phyloP scores from a whole-genome alignment of 2,888 invertebrate species.

The Flexamia atlantica region DNA sequence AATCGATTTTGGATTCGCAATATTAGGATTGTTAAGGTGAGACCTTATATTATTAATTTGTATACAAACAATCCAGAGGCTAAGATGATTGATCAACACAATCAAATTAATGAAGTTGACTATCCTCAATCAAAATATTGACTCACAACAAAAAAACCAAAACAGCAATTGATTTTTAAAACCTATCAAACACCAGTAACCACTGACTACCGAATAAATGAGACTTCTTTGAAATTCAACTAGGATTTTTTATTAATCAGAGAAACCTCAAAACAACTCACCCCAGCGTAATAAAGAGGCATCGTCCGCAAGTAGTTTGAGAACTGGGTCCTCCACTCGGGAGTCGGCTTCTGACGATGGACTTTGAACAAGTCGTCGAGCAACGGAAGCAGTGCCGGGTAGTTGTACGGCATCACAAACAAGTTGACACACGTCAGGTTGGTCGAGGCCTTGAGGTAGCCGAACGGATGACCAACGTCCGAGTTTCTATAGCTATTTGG shows the following conservation, averaged over 20 bases:
- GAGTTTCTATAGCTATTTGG: slow-evolving; percentile 93
- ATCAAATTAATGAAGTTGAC: too few species aligned
- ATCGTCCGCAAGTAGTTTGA: slow-evolving; percentile 97
- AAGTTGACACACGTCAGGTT: slow-evolving; percentile 96
- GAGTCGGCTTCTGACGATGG: slow-evolving; percentile 93
- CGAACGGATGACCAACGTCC: slow-evolving; percentile 96
- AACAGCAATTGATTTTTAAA: too few species aligned
- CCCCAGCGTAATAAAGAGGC: slow-evolving; percentile 95
- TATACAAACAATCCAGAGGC: too few species aligned
- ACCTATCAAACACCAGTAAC: too few species aligned
- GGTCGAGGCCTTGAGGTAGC: slow-evolving; percentile 97
- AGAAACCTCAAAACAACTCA: slow-evolving; percentile 74
- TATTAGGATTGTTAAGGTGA: too few species aligned
- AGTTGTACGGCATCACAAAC: slow-evolving; percentile 99
- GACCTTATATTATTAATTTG: too few species aligned
- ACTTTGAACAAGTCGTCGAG: slow-evolving; percentile 96
- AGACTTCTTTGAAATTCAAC: neutral
- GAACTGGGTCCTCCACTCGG: slow-evolving; percentile 95
- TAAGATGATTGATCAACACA: too few species aligned
- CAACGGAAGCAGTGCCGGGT: slow-evolving; percentile 94
- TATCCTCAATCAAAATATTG: too few species aligned
- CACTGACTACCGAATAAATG: neutral
- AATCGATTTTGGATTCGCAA: too few species aligned
- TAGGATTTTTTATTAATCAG: too few species aligned
- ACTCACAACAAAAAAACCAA: too few species aligned